Evolutionary conservation across 2,113 vertebrate species (phyloP).

Genomic region (Urocynchramus pylzowi): DNA sequence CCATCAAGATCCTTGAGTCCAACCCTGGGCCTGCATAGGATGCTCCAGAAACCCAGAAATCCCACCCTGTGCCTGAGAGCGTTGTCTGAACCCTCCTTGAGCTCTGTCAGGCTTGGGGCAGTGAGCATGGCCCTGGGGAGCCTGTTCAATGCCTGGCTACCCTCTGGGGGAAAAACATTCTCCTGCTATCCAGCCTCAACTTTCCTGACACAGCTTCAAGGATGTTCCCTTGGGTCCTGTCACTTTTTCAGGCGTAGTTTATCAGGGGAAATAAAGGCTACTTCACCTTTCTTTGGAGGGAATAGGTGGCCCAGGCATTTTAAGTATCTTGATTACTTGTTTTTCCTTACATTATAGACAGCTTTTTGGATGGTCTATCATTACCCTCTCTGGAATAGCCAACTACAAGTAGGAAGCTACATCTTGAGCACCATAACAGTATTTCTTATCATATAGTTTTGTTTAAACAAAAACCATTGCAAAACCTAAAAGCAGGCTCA

Average conservation of each 20-base stretch:
- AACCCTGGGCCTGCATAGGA: not conserved
- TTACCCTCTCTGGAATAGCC: not conserved
- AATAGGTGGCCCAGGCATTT: not conserved
- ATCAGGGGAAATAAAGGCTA: not conserved
- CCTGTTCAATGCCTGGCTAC: not conserved
- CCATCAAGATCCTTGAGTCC: not conserved
- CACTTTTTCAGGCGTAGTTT: not conserved
- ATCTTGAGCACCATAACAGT: not conserved
- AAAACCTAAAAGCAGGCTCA: not conserved
- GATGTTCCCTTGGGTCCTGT: not conserved
- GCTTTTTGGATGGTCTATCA: not conserved
- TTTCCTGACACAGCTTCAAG: not conserved
- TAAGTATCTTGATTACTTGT: not conserved
- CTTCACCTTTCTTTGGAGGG: not conserved
- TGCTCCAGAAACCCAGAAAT: not conserved
- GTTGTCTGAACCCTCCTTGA: rapidly evolving
- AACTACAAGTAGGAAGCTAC: not conserved
- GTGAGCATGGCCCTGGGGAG: not conserved
- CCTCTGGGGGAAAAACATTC: not conserved
- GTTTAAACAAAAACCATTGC: not conserved
- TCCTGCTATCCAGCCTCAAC: not conserved
- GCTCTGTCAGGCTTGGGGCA: not conserved
- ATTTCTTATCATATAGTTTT: not conserved
- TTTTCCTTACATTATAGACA: not conserved
- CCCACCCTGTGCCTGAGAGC: not conserved